Base-by-base conservation (phyloP, 2,888 invertebrate genomes). In the Erebia ligea region DNA sequence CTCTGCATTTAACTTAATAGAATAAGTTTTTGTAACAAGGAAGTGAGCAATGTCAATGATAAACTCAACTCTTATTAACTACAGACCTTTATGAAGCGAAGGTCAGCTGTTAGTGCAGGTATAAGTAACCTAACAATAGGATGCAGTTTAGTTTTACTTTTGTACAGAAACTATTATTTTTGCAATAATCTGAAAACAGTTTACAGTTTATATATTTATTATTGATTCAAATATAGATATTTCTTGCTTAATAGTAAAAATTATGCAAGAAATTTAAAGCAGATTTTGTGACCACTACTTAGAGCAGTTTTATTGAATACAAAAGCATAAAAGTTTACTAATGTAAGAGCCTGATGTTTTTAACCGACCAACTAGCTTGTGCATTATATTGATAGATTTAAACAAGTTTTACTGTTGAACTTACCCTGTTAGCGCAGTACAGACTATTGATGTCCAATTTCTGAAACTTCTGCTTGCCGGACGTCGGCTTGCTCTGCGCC, bases 401-500 rank as follows among this genome's bases (percentile, higher is more conserved):
- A 59, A 42, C 42, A 5, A 61, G 42, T 42, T 61, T 11, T 5
- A 45, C 11, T 10, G 3, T 54, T 17, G 52, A 52, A 54, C 96
- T 95, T 90, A 96, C 97, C 94, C 95, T 96, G 92, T 96, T 97
- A 86, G 95, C 96, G 94, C 97, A 97, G 94, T 98, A 98, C 94
- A 99, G 95, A 95, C 95, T 98, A 97, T 99, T 99, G 96, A 99
- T 98, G 95, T 99, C 98, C 95, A 99, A 96, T 90, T 98, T 97
- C 94, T 98, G 97, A 95, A 96, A 99, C 95, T 98, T 99, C 94
- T 97, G 96, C 96, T 98, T 98, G 95, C 96, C 96, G 89, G 93
- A 89, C 90, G 92, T 91, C 88, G 93, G 92, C 92, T 93, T 93
- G 91, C 88, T 90, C 90, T 93, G 93, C 92, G 92, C 90, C 91